phyloP scores from a whole-genome alignment of 2,888 invertebrate species.

The Sthenelais limicola region DNA sequence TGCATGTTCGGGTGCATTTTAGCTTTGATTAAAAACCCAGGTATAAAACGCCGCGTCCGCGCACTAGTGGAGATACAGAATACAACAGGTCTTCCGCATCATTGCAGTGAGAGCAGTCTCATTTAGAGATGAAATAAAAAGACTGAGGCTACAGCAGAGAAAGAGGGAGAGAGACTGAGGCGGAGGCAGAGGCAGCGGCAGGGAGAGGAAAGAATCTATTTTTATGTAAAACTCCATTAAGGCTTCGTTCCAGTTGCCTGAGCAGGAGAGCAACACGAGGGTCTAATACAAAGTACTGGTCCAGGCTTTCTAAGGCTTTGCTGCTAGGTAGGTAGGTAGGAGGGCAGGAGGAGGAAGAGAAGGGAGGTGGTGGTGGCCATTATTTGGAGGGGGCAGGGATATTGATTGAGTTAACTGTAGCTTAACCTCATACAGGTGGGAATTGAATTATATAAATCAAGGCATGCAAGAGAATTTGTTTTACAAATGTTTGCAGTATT shows the following conservation, averaged over 20 bases:
- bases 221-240: constrained; percentile 39
- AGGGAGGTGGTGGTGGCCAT: too few relatives aligned
- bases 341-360: too few relatives aligned
- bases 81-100: constrained; percentile 36
- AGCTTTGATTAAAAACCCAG: constrained; percentile 25
- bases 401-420: too few relatives aligned
- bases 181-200: neutral
- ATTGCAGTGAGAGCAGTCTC: constrained; percentile 29
- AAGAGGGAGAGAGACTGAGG: constrained; percentile 1
- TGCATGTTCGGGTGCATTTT: too few relatives aligned
- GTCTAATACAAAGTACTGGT: constrained; percentile 26
- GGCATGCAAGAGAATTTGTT: too few relatives aligned
- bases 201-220: constrained; percentile 29
- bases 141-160: neutral
- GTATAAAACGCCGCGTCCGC: neutral
- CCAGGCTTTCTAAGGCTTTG: constrained; percentile 27
- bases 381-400: too few relatives aligned
- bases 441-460: too few relatives aligned
- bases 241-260: constrained; percentile 28
- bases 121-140: constrained; percentile 32
- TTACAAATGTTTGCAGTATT: too few relatives aligned
- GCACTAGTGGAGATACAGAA: constrained; percentile 32
- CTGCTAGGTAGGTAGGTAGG: too few relatives aligned
- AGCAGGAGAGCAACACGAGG: constrained; percentile 34
- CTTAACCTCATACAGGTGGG: too few relatives aligned